phyloP scores from a whole-genome alignment of 2,797 vertebrate genomes.

The Spinibarbus caldwelli region DNA sequence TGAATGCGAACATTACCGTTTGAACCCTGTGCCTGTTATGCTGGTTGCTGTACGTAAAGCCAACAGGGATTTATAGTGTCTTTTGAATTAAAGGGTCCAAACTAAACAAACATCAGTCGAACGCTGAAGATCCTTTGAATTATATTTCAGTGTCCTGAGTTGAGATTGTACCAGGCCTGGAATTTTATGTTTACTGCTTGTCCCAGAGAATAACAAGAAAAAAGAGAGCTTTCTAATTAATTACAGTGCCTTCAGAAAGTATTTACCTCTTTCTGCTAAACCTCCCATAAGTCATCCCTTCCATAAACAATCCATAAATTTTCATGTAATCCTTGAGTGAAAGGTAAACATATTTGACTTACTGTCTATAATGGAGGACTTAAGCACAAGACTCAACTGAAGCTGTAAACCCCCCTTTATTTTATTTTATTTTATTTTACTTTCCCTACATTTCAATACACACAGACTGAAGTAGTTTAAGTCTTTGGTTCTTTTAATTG shows the following conservation, averaged over 20 bases:
- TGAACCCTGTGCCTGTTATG: background rate
- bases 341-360: background rate
- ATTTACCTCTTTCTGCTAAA: constrained; percentile 7
- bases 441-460: no score
- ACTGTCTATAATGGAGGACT: background rate
- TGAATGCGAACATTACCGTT: background rate
- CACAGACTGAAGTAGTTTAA: no score
- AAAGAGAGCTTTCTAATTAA: background rate
- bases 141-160: background rate
- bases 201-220: constrained; percentile 2
- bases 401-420: background rate
- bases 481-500: no score
- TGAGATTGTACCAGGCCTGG: background rate
- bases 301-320: background rate
- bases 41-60: background rate
- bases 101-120: background rate
- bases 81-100: constrained; percentile 15
- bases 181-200: background rate
- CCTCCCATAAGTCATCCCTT: background rate
- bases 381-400: background rate
- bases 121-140: constrained; percentile 1
- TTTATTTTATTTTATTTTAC: background rate
- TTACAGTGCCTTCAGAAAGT: no score
- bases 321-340: background rate
- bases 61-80: background rate